Evolutionary conservation across 2,888 invertebrate species (phyloP), one percentile per base, ranked within the genome.

Genomic region (Ormia ochracea): DNA sequence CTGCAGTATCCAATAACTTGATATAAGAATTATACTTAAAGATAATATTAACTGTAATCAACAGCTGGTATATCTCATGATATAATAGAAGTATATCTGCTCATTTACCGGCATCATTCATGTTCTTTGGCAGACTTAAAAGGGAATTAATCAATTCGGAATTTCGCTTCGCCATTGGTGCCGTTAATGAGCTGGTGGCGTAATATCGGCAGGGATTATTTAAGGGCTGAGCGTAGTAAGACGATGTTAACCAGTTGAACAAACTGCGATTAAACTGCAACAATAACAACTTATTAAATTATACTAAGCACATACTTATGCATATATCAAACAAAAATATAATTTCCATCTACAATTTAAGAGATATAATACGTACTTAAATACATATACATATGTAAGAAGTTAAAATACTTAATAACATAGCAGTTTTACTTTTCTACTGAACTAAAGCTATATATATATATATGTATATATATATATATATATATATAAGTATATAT

Each of bases 91-190:
- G 10, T 21, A 17, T 31, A 7, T 17, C 9, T 14, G 17, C 38
- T 89, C 89, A 92, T 88, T 93, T 93, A 63, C 95, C 95, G 45
- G 94, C 94, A 72, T 94, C 93, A 84, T 93, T 93, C 92, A 95
- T 92, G 79, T 92, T 93, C 85, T 94, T 94, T 7, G 95, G 95
- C 58, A 95, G 88, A n/a, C 93, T 93, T 41, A 95, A 89, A n/a
- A 95, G 90, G 0, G 94, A 93, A 86, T 94, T 94, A 83, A 94
- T 94, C 6, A 94, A 89, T 85, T 94, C 94, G 0, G 94, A 94
- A 84, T 94, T 94, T 4, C 94, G 90, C 84, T 94, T 94, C 81
- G 91, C 91, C 84, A 88, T 83, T 21, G 85, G 84, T 26, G 82
- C 82, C 5, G 75, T 63, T 12, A 87, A 54, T 7, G 84, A 81